Base-by-base conservation (phyloP, 2,888 invertebrate species). In the Eristalis intricaria region DNA sequence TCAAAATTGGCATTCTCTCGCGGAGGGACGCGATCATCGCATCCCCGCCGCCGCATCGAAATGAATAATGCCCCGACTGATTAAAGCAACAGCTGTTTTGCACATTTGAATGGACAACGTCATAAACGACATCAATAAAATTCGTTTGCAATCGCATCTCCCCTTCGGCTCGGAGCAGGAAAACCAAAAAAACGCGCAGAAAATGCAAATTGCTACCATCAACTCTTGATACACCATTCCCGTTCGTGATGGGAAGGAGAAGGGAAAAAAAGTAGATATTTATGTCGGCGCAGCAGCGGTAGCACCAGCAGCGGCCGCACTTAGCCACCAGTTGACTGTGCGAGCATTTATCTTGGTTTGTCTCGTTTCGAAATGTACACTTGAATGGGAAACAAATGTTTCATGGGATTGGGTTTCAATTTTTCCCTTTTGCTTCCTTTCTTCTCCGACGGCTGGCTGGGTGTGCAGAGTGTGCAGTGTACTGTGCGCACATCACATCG, bases 61-160 rank as follows among this genome's bases (percentile, higher is more conserved):
- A 68, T 84, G 87, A 87, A 66, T 87, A 84, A 87, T 87, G 79
- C 58, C 68, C 23, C 29, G 40, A 65, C 73, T 87, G 84, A 87
- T 76, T 66, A 80, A 87, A 84, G 73, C 73, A 80, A 76, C 87
- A 76, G 79, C 79, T 73, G 60, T 75, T 79, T 87, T 83, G 87
- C 79, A 63, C 75, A 87, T 83, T 68, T 83, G 78, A 79, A 87
- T 87, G 75, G 79, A 26, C 70, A 79, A 71, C 77, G 80, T 88
- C 88, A 88, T 88, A 88, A 32, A 88, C 84, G 84, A 88, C 80
- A 88, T 88, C 88, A 88, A 88, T 84, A 88, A 88, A 88, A 81
- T 81, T 81, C 80, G 77, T 61, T 73, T 74, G 74, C 74, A 80
- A 80, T 76, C 76, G 61, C 40, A 15, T 43, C 60, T 73, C 43